phyloP scores from a whole-genome alignment of 2,888 invertebrate species.

The Galeopsomyia nigrocyanea region DNA sequence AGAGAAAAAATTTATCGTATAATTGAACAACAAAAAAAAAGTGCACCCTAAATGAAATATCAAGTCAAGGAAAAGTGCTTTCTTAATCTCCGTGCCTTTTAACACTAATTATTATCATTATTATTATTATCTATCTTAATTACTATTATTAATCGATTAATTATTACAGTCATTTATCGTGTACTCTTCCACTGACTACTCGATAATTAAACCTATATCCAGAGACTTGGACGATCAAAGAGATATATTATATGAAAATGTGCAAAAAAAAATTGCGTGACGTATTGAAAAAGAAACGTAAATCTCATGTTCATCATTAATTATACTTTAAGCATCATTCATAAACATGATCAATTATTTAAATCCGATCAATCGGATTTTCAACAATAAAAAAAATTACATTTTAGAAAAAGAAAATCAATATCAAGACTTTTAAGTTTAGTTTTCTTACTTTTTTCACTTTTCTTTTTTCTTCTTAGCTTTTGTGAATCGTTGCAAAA shows the following conservation, averaged over 20 bases:
- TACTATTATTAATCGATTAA: constrained; percentile 39
- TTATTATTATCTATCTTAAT: constrained; percentile 37
- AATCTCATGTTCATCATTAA: too few species aligned
- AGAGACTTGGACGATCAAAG: constrained; percentile 15
- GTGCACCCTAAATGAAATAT: constrained; percentile 45
- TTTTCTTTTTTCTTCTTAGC: constrained; percentile 10
- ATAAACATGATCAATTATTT: too few species aligned
- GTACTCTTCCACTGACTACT: constrained; percentile 35
- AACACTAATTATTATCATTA: constrained; percentile 45
- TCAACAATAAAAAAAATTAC: too few species aligned
- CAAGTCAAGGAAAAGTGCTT: constrained; percentile 59
- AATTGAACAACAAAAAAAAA: constrained; percentile 44
- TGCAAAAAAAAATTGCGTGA: constrained; percentile 11
- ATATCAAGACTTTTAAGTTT: too few species aligned
- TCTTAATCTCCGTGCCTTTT: constrained; percentile 65
- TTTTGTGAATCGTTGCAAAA: constrained; percentile 25
- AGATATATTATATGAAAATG: constrained; percentile 17
- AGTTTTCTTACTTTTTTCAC: too few species aligned
- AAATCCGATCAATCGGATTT: too few species aligned
- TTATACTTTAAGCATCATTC: too few species aligned
- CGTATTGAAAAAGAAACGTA: neutral
- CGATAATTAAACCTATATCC: constrained; percentile 35
- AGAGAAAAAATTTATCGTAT: constrained; percentile 28
- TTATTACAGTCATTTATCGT: constrained; percentile 39
- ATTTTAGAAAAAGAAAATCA: too few species aligned